A percentile compares a stretch with the other conserved stretches of the same genome.
phyloP scores from a whole-genome alignment of 2,797 vertebrate species.

The Darevskia mixta region DNA sequence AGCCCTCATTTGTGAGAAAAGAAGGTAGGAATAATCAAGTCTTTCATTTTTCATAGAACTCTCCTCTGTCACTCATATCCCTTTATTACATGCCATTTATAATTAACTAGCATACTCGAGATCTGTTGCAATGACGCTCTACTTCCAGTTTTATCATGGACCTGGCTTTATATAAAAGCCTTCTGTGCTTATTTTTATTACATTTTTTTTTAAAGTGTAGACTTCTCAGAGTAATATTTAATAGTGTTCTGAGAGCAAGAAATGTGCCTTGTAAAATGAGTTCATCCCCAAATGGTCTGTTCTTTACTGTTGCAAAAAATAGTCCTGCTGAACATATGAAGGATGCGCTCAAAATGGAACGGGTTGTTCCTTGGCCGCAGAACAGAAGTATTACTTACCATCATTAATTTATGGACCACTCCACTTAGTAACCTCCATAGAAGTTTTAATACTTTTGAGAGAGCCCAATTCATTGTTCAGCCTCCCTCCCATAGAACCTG shows the following conservation, averaged over 20 bases:
- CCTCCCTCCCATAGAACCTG: not conserved
- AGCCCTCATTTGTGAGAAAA: conserved; percentile 46
- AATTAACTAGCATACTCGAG: conserved; percentile 60
- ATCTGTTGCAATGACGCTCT: not conserved
- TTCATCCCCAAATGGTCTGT: conserved; percentile 45
- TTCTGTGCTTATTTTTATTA: conserved; percentile 53
- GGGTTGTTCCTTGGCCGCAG: not conserved
- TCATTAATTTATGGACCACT: not conserved
- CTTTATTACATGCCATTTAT: conserved; percentile 61
- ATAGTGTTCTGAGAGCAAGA: conserved; percentile 42
- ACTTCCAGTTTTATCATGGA: conserved; percentile 29
- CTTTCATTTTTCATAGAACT: conserved; percentile 41
- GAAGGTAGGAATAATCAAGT: conserved; percentile 54
- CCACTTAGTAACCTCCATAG: rapidly evolving
- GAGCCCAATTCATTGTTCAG: not conserved
- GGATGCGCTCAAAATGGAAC: not conserved
- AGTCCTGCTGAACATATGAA: not conserved
- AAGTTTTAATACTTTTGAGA: not conserved
- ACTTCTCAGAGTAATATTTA: conserved; percentile 55
- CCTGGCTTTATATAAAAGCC: conserved; percentile 51
- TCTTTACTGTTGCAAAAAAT: conserved; percentile 45
- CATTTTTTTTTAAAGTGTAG: conserved; percentile 54
- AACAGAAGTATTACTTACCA: rapidly evolving
- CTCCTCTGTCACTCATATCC: conserved; percentile 54
- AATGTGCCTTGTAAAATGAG: conserved; percentile 45